Conservation (phyloP, 2,113 vertebrate species). For the Galbula dea region DNA sequence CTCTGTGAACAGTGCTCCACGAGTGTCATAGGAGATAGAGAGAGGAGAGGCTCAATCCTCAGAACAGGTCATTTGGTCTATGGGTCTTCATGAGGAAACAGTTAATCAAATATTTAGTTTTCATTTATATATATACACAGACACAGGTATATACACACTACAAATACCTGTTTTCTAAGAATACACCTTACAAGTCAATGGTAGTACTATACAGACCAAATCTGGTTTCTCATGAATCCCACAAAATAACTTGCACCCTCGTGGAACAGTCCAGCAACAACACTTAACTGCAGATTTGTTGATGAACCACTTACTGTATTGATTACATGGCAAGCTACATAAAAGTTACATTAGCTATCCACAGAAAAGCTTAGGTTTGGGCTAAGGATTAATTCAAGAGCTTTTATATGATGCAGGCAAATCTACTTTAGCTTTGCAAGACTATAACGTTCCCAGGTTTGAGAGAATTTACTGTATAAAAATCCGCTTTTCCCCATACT, state of each 20-base stretch:
- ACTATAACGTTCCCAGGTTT: not conserved
- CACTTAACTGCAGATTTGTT: not conserved
- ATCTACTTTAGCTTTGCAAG: slow-evolving; percentile 45
- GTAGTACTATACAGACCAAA: not conserved
- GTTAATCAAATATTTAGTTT: not conserved
- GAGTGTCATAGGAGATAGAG: not conserved
- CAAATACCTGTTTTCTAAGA: not conserved
- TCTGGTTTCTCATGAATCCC: too few relatives aligned
- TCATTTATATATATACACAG: accelerated
- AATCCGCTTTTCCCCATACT: slow-evolving; percentile 30
- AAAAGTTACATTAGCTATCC: slow-evolving; percentile 3
- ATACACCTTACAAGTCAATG: not conserved
- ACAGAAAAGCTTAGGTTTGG: not conserved
- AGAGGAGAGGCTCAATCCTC: not conserved
- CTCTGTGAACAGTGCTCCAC: not conserved
- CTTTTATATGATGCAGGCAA: slow-evolving; percentile 8
- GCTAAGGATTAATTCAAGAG: slow-evolving; percentile 44
- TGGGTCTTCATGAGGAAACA: not conserved
- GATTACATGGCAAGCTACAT: not conserved
- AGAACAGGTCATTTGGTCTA: not conserved
- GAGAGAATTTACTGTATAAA: slow-evolving; percentile 21
- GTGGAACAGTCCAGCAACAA: not conserved
- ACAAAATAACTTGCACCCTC: not conserved
- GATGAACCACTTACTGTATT: not conserved
- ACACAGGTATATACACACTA: accelerated